These are phyloP conservation scores for Phaonia tiefii DNA, from an alignment of 2,888 invertebrate genomes.

Conservation along the genomic window DNA sequence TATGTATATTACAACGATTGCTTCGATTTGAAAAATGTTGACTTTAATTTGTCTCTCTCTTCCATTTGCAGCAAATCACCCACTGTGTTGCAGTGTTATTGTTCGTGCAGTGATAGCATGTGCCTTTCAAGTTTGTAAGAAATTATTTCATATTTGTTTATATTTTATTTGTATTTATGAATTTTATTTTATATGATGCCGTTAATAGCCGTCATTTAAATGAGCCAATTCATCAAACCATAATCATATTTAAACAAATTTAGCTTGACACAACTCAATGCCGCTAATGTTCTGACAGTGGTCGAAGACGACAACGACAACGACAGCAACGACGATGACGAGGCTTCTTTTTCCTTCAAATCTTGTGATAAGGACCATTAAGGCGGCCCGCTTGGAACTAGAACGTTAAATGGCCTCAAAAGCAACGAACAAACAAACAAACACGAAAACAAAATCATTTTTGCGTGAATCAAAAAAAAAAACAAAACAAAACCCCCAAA, in stretches of 20 bases:
- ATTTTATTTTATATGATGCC: constrained; percentile 54
- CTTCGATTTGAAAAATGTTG: too few relatives aligned
- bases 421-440: constrained; percentile 8
- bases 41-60: too few relatives aligned
- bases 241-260: constrained; percentile 43
- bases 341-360: constrained; percentile 37
- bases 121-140: too few relatives aligned
- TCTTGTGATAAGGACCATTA: constrained; percentile 55
- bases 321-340: background rate
- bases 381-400: constrained; percentile 55
- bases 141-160: too few relatives aligned
- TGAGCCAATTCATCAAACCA: constrained; percentile 60
- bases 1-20: too few relatives aligned
- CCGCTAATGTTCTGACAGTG: background rate
- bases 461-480: constrained; percentile 43
- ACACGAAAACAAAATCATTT: constrained; percentile 52
- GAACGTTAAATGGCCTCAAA: background rate
- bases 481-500: too few relatives aligned
- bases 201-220: constrained; percentile 64
- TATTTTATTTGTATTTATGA: too few relatives aligned
- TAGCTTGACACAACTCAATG: constrained; percentile 44
- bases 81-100: too few relatives aligned
- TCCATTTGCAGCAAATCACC: too few relatives aligned
- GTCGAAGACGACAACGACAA: background rate
- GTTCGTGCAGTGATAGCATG: too few relatives aligned